These are phyloP conservation scores for Hiodon alosoides DNA, from an alignment of 2,113 vertebrate species.

Conservation along the genomic window DNA sequence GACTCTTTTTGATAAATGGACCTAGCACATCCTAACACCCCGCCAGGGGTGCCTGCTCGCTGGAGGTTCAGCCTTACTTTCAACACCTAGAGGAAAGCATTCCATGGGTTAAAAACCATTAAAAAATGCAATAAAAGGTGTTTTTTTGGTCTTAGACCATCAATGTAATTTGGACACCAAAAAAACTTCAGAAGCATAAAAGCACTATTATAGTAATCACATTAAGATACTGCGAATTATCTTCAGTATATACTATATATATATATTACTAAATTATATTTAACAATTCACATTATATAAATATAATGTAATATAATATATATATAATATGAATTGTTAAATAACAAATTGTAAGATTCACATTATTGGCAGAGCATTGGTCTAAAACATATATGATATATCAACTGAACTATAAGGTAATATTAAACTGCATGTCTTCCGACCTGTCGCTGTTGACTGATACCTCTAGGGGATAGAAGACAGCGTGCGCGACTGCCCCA, in stretches of 20 bases:
- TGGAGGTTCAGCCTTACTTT: slow-evolving; percentile 65
- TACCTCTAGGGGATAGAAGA: slow-evolving; percentile 69
- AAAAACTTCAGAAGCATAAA: neutral
- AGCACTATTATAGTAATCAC: too few relatives aligned
- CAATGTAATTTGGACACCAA: neutral
- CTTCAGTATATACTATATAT: too few relatives aligned
- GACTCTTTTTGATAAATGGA: slow-evolving; percentile 56
- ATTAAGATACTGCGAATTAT: too few relatives aligned
- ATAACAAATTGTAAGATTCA: too few relatives aligned
- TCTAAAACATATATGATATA: too few relatives aligned
- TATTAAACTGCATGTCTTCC: too few relatives aligned
- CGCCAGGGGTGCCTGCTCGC: slow-evolving; percentile 41
- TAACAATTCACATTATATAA: neutral
- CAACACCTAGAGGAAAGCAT: slow-evolving; percentile 46
- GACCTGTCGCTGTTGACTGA: slow-evolving; percentile 43
- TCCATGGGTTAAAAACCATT: neutral
- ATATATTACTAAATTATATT: too few relatives aligned
- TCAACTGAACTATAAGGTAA: too few relatives aligned
- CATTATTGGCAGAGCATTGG: too few relatives aligned
- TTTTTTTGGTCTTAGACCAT: neutral
- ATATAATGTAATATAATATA: neutral
- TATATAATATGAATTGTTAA: neutral
- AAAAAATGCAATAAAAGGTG: too few relatives aligned
- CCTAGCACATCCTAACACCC: slow-evolving; percentile 46
- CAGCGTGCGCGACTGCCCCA: slow-evolving; percentile 58